Evolutionary conservation across 1,140 invertebrate species (phyloP).

Genomic region (Orussus abietinus): DNA sequence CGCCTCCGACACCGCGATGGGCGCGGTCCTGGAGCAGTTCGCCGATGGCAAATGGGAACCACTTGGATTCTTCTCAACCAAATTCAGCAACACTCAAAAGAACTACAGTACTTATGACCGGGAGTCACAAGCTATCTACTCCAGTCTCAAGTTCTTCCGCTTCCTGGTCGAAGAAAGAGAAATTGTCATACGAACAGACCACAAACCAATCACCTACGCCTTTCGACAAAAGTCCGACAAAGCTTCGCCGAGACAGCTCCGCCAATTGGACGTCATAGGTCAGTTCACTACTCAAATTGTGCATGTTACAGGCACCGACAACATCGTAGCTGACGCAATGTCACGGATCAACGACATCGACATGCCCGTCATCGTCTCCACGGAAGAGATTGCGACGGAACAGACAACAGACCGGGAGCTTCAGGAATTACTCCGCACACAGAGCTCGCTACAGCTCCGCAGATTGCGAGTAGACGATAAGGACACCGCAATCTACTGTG

Average conservation of each 20-base stretch:
- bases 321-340: conserved; percentile 30
- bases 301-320: conserved; percentile 34
- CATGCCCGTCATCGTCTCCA: conserved; percentile 10
- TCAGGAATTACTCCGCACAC: too few species aligned
- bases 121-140: conserved; percentile 50
- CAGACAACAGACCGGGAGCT: conserved; percentile 24
- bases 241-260: conserved; percentile 21
- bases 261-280: conserved; percentile 36
- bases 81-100: conserved; percentile 27
- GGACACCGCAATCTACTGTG: too few species aligned
- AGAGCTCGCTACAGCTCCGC: too few species aligned
- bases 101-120: conserved; percentile 43
- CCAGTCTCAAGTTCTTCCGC: conserved; percentile 41
- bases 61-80: conserved; percentile 38
- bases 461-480: too few species aligned
- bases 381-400: conserved; percentile 15
- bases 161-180: conserved; percentile 40
- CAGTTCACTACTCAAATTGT: conserved; percentile 38
- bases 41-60: conserved; percentile 24
- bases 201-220: conserved; percentile 38
- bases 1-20: conserved; percentile 27
- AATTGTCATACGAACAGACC: conserved; percentile 41
- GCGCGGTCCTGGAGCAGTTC: conserved; percentile 26
- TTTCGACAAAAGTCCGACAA: conserved; percentile 30
- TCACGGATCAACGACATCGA: conserved; percentile 23